A percentile compares a stretch with the other conserved stretches of the same genome.
phyloP scores from a whole-genome alignment of 2,888 invertebrate species.

The Eugnorisma glareosa region DNA sequence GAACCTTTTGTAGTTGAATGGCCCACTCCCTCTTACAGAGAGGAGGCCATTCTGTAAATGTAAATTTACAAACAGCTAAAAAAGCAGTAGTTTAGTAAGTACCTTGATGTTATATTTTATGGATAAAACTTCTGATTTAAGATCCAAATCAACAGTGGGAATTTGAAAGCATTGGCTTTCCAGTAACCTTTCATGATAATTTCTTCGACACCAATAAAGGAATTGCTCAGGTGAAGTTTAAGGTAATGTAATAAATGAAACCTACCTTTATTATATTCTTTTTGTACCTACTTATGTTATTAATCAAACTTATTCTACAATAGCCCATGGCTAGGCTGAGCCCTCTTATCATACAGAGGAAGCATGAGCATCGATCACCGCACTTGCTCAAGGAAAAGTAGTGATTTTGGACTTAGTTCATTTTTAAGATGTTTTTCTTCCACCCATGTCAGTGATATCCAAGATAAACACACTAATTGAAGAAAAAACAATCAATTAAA shows the following conservation, averaged over 20 bases:
- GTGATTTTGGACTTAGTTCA: not conserved
- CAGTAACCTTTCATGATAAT: not conserved
- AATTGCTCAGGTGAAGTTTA: constrained; percentile 41
- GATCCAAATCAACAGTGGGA: constrained; percentile 32
- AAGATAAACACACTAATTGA: not conserved
- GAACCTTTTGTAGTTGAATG: not conserved
- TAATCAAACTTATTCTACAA: not conserved
- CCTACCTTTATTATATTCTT: not conserved
- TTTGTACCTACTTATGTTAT: not conserved
- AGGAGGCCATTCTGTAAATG: not conserved
- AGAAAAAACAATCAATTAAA: no score
- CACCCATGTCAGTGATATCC: no score
- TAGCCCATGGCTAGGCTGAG: not conserved
- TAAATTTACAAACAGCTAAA: not conserved
- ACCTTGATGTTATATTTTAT: not conserved
- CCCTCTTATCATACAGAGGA: not conserved
- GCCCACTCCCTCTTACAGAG: not conserved
- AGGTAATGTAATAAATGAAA: constrained; percentile 28
- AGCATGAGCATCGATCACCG: not conserved
- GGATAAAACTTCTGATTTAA: constrained; percentile 10
- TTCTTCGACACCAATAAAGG: not conserved
- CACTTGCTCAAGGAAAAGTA: not conserved
- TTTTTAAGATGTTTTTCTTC: no score
- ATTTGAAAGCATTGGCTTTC: not conserved
- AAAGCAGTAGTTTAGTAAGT: no score